Conservation (phyloP, 64 coral and sea anemone species). For the Hydrozoanthus tunicans region DNA sequence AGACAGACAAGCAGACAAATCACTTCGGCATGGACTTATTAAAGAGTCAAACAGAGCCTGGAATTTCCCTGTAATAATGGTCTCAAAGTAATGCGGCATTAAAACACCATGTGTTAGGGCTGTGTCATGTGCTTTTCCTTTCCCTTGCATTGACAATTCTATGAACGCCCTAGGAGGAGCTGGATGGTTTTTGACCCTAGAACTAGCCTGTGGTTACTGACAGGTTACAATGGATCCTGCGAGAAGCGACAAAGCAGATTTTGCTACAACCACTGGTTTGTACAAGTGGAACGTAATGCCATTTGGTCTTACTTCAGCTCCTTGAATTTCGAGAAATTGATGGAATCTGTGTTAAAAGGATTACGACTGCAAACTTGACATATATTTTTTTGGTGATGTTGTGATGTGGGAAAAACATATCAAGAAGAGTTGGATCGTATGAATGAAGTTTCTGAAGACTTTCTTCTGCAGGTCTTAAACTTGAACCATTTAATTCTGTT, state of each 20-base stretch:
- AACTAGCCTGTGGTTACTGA: neutral
- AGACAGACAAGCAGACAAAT: slow-evolving; percentile 31
- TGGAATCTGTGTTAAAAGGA: neutral
- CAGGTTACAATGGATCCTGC: neutral
- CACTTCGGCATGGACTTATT: neutral
- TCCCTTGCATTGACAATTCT: neutral
- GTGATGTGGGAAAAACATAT: too few relatives aligned
- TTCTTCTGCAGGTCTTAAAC: too few relatives aligned
- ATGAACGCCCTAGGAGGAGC: neutral
- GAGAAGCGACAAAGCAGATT: neutral
- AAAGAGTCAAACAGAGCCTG: neutral
- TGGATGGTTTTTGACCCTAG: neutral
- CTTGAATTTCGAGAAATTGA: neutral
- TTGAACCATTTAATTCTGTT: too few relatives aligned
- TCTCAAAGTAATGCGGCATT: slow-evolving; percentile 10
- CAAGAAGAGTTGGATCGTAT: too few relatives aligned
- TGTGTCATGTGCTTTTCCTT: neutral
- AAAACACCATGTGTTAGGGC: neutral
- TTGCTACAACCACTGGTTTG: slow-evolving; percentile 37
- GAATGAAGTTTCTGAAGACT: too few relatives aligned
- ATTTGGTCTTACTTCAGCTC: slow-evolving; percentile 14
- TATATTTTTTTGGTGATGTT: too few relatives aligned
- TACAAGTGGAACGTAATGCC: slow-evolving; percentile 7
- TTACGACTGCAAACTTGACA: neutral
- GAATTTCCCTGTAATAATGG: neutral